A percentile compares a stretch with the other conserved stretches of the same genome.
These are phyloP conservation scores for Druon quercuslanigerum DNA, from an alignment of 1,140 invertebrate genomes.

Conservation along the genomic window DNA sequence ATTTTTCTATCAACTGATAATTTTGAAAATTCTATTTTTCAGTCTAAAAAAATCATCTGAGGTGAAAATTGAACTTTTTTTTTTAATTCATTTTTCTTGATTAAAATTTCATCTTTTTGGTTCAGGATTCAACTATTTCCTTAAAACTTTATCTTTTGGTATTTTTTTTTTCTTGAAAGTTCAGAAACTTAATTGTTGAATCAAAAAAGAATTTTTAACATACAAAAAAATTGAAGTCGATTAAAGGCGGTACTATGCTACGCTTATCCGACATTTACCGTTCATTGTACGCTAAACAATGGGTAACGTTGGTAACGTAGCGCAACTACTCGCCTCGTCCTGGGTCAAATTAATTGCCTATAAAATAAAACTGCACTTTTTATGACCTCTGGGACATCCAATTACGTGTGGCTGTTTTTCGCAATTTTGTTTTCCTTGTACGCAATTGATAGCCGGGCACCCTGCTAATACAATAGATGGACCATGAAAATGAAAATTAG, in stretches of 20 bases:
- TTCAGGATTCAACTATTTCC: too few relatives aligned
- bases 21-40: too few relatives aligned
- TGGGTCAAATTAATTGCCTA: constrained; percentile 64
- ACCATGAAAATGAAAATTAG: neutral
- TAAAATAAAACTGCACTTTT: constrained; percentile 66
- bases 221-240: neutral
- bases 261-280: neutral
- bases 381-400: constrained; percentile 54
- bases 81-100: too few relatives aligned
- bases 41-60: too few relatives aligned
- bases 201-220: neutral
- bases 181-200: too few relatives aligned
- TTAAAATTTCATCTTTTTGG: too few relatives aligned
- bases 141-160: too few relatives aligned
- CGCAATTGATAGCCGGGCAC: constrained; percentile 23
- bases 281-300: constrained; percentile 41
- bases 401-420: constrained; percentile 49
- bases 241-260: neutral
- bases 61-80: too few relatives aligned
- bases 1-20: too few relatives aligned
- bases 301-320: constrained; percentile 7
- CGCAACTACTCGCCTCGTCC: constrained; percentile 48
- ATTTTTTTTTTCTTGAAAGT: too few relatives aligned
- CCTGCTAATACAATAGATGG: neutral
- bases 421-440: constrained; percentile 34